Evolutionary conservation across 2,797 vertebrate species (phyloP).

Genomic region (Helostoma temminkii): DNA sequence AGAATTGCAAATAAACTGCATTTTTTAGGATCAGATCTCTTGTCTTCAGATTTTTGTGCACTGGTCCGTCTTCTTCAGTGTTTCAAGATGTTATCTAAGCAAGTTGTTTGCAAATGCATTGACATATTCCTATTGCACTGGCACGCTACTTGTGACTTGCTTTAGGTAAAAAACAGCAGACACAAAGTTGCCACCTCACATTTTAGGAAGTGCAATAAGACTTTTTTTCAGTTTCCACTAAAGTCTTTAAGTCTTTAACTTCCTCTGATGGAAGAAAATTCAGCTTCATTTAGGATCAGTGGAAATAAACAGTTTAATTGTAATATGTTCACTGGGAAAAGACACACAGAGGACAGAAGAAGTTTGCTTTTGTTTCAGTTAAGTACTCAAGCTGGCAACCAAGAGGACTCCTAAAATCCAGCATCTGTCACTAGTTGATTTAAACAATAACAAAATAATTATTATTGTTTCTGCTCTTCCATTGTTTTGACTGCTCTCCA

Average conservation of each 20-base stretch:
- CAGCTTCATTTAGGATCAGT: not conserved
- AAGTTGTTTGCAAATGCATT: no score
- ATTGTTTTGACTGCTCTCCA: slow-evolving; percentile 29
- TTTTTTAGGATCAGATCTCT: no score
- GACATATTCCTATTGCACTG: not conserved
- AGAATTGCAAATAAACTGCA: no score
- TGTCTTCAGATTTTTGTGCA: no score
- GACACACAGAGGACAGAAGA: no score
- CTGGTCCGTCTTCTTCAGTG: no score
- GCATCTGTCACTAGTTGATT: slow-evolving; percentile 20
- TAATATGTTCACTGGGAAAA: not conserved
- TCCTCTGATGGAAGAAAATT: not conserved
- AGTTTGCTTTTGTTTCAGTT: not conserved
- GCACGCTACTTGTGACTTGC: not conserved
- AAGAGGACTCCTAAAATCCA: slow-evolving; percentile 4
- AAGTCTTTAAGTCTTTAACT: not conserved
- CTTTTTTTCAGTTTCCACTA: not conserved
- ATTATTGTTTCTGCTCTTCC: slow-evolving; percentile 1
- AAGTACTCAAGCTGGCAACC: slow-evolving; percentile 2
- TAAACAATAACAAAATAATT: slow-evolving; percentile 12
- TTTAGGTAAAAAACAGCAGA: not conserved
- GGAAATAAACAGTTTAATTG: not conserved
- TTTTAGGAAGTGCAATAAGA: not conserved
- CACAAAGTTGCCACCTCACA: not conserved
- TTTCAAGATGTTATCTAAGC: no score